phyloP scores from a whole-genome alignment of 1,140 invertebrate species.

The Nephotettix cincticeps region DNA sequence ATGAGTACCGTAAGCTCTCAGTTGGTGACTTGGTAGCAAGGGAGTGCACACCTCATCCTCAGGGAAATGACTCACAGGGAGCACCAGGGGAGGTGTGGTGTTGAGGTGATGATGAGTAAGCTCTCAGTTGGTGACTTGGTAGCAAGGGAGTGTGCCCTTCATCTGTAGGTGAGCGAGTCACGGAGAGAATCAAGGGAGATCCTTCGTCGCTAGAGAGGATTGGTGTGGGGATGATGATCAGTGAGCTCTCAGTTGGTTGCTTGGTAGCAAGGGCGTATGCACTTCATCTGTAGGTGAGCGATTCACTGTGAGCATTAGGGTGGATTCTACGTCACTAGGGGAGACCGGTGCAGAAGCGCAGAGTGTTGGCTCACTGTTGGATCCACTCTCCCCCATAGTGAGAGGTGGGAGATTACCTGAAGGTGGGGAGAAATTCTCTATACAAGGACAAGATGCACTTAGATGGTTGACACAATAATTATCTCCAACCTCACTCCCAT shows the following conservation, averaged over 20 bases:
- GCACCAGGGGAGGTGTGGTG: neutral
- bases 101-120: neutral
- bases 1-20: neutral
- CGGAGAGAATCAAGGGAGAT: neutral
- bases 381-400: neutral
- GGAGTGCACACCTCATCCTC: neutral
- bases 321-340: neutral
- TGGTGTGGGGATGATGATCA: neutral
- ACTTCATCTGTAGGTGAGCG: neutral
- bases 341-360: neutral
- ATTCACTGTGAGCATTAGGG: neutral
- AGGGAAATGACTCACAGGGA: neutral
- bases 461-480: constrained; percentile 48
- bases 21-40: neutral
- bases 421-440: constrained; percentile 53
- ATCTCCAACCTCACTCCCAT: constrained; percentile 39
- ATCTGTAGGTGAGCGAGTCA: neutral
- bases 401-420: neutral
- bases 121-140: neutral
- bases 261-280: neutral
- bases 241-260: neutral
- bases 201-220: neutral
- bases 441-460: constrained; percentile 60
- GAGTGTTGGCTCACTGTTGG: constrained; percentile 6
- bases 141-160: neutral